Base-by-base conservation (phyloP, 1,140 invertebrate genomes). In the Notospermus geniculatus region DNA sequence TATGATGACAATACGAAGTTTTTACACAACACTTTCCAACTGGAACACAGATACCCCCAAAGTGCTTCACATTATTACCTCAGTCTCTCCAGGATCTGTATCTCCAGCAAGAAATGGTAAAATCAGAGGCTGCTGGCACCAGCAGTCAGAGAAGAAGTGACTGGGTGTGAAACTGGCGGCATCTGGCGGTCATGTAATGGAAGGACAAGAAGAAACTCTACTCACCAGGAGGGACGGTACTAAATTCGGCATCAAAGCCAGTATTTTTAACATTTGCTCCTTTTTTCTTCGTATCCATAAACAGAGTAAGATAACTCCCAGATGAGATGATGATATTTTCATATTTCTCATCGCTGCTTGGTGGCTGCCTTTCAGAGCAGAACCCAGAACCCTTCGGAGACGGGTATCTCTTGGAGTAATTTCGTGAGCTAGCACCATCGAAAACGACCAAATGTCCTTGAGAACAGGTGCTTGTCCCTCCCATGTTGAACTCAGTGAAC, bases 401-500 rank as follows among this genome's bases (percentile, higher is more conserved):
- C n/a, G 46, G 46, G n/a, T 50, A 50, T 50, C 46, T 5, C 19
- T 50, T 23, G n/a, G n/a, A 27, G 25, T 7, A 50, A 23, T 50
- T 19, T 4, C 46, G n/a, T 5, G 46, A 19, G 46, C 25, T 50
- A 4, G n/a, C n/a, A 19, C 46, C 46, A 27, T 50, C 46, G n/a
- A 23, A 50, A 27, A 50, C 4, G 19, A 23, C 19, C n/a, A 50
- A 27, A 50, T 50, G 25, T 19, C 46, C 46, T 19, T 50, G 46
- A 27, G n/a, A 23, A 50, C 46, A 50, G 19, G 4, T 50, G 19
- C 19, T 50, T 4, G 5, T n/a, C 9, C 46, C 46, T 9, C 46
- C 46, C 46, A 50, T 23, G 25, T 50, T n/a, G n/a, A 50, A 50
- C 46, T 50, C 46, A 9, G 4, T 27, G n/a, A 50, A 50, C 46